Conservation (phyloP, 2,797 vertebrate species). For the Tachyglossus aculeatus region DNA sequence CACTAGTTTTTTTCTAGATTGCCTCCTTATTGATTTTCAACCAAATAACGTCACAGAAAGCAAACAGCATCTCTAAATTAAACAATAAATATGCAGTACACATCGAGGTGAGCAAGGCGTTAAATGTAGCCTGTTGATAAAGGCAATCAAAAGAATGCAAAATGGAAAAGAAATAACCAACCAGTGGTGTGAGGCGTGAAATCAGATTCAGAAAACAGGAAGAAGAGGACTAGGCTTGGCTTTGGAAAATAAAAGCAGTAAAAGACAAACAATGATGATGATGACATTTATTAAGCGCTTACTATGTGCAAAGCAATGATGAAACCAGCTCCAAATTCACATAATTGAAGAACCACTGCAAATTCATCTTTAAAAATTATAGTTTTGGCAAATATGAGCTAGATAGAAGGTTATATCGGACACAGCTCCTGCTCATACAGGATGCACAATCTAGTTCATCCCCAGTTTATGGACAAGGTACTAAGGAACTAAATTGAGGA, state of each 20-base stretch:
- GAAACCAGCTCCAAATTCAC: too few relatives aligned
- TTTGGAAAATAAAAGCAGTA: slow-evolving; percentile 26
- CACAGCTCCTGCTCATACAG: too few relatives aligned
- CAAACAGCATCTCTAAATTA: slow-evolving; percentile 19
- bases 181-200: slow-evolving; percentile 1
- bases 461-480: too few relatives aligned
- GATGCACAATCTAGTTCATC: too few relatives aligned
- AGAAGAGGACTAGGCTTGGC: slow-evolving; percentile 32
- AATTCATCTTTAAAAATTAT: too few relatives aligned
- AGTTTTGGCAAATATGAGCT: too few relatives aligned
- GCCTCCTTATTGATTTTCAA: slow-evolving; percentile 53
- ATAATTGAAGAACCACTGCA: too few relatives aligned
- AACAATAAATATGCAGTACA: slow-evolving; percentile 17
- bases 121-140: slow-evolving; percentile 29
- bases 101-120: background rate
- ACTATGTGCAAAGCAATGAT: too few relatives aligned
- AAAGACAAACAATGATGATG: too few relatives aligned
- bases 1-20: background rate
- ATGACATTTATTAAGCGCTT: too few relatives aligned
- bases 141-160: slow-evolving; percentile 33
- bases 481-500: too few relatives aligned
- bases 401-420: too few relatives aligned
- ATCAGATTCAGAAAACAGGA: slow-evolving; percentile 9
- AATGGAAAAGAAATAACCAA: slow-evolving; percentile 37
- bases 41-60: slow-evolving; percentile 21